These are phyloP conservation scores for Parthenolecanium corni DNA, from an alignment of 2,888 invertebrate species.

Conservation along the genomic window DNA sequence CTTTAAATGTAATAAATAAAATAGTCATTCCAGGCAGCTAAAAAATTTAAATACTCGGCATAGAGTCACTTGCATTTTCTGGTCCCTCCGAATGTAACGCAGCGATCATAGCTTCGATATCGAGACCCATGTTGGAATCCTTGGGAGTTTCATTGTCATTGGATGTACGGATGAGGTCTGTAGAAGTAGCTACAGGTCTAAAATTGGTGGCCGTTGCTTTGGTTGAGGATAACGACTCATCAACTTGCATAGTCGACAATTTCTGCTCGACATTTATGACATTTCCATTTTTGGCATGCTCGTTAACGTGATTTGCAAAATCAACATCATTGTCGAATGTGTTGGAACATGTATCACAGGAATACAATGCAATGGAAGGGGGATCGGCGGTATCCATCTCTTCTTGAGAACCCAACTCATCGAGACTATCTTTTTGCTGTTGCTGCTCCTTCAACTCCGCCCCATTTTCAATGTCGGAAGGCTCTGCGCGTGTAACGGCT, in stretches of 20 bases:
- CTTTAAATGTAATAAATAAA: background rate
- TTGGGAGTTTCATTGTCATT: conserved; percentile 15
- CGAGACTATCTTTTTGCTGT: background rate
- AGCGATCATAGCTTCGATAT: conserved; percentile 32
- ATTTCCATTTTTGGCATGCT: background rate
- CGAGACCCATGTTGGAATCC: conserved; percentile 22
- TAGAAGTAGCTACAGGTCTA: background rate
- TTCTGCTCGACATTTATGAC: background rate
- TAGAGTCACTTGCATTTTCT: conserved; percentile 11
- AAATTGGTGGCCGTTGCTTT: background rate
- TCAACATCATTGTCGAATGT: conserved; percentile 15
- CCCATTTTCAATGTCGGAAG: background rate
- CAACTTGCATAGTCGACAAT: background rate
- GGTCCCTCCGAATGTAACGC: conserved; percentile 31
- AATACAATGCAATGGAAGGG: conserved; percentile 10
- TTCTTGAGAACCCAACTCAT: conserved; percentile 10
- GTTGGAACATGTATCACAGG: conserved; percentile 12
- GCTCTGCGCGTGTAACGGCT: background rate
- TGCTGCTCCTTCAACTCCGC: background rate
- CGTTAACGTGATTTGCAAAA: conserved; percentile 13
- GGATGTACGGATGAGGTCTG: background rate
- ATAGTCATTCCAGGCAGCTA: background rate
- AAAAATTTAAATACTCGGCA: conserved; percentile 17
- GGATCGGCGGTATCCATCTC: conserved; percentile 21
- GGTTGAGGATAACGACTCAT: background rate